phyloP scores from a whole-genome alignment of 2,888 invertebrate genomes.

The Pinctada fucata region DNA sequence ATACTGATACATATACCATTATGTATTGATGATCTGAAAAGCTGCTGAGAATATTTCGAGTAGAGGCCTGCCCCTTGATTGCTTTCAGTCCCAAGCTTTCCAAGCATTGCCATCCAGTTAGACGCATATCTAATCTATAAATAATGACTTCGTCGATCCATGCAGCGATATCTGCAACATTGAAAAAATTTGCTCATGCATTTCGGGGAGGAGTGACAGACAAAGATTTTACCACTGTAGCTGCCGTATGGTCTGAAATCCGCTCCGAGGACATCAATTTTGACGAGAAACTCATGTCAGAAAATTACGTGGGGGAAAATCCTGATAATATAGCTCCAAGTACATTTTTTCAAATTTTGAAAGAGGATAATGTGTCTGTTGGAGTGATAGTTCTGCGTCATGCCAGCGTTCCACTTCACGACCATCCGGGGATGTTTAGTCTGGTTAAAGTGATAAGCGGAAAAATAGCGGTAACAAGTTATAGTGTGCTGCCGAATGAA shows the following conservation, averaged over 20 bases:
- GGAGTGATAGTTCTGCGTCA: conserved; percentile 82
- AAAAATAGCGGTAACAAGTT: conserved; percentile 61
- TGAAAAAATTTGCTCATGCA: neutral
- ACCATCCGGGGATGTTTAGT: conserved; percentile 95
- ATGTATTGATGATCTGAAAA: no score
- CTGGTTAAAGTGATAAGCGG: conserved; percentile 84
- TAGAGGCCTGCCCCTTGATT: no score
- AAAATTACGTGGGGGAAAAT: neutral
- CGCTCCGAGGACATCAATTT: neutral
- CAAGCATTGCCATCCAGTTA: no score
- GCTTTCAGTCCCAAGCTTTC: no score
- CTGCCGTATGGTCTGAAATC: neutral
- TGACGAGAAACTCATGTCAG: neutral
- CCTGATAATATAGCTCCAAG: conserved; percentile 82
- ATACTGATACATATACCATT: no score
- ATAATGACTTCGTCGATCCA: neutral
- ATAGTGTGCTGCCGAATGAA: conserved; percentile 39
- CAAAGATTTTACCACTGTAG: neutral
- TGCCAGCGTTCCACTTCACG: conserved; percentile 91
- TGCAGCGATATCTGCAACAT: neutral
- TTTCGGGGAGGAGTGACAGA: neutral
- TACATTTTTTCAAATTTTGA: conserved; percentile 89
- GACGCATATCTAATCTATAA: neutral
- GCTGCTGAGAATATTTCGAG: no score
- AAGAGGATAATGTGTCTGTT: conserved; percentile 81